phyloP scores from a whole-genome alignment of 2,113 vertebrate genomes.

The Stigmatopora argus region DNA sequence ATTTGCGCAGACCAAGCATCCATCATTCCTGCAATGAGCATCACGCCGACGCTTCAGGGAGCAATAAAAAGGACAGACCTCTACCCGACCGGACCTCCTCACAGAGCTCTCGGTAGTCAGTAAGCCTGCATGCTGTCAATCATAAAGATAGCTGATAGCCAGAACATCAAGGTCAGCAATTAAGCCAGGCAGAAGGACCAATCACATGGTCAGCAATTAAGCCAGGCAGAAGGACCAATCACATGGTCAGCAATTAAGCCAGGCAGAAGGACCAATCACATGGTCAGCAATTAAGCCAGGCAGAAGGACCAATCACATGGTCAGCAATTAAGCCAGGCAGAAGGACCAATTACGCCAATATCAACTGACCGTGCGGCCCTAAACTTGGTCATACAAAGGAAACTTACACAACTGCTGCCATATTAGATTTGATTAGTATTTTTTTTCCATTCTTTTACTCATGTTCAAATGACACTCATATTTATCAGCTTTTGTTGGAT shows the following conservation, averaged over 20 bases:
- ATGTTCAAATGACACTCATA: too few species aligned
- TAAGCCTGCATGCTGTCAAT: slow-evolving; percentile 37
- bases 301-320: slow-evolving; percentile 34
- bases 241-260: slow-evolving; percentile 43
- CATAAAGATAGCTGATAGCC: slow-evolving; percentile 29
- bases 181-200: slow-evolving; percentile 34
- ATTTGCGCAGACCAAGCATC: slow-evolving; percentile 22
- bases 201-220: slow-evolving; percentile 42
- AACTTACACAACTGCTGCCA: too few species aligned
- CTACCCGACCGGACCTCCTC: slow-evolving; percentile 21
- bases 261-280: slow-evolving; percentile 29
- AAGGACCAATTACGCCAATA: slow-evolving; percentile 12
- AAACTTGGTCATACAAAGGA: not conserved
- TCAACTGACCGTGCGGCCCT: too few species aligned
- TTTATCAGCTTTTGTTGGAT: not conserved
- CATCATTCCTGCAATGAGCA: slow-evolving; percentile 18
- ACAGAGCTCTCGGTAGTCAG: slow-evolving; percentile 30
- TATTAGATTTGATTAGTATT: too few species aligned
- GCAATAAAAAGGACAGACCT: slow-evolving; percentile 11
- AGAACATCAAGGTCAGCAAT: slow-evolving; percentile 58
- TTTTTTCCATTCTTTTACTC: too few species aligned
- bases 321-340: slow-evolving; percentile 43
- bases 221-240: slow-evolving; percentile 32
- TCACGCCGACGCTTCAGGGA: slow-evolving; percentile 17
- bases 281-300: slow-evolving; percentile 48